Base-by-base conservation (phyloP, 2,113 vertebrate species). In the Spheniscus mendiculus region DNA sequence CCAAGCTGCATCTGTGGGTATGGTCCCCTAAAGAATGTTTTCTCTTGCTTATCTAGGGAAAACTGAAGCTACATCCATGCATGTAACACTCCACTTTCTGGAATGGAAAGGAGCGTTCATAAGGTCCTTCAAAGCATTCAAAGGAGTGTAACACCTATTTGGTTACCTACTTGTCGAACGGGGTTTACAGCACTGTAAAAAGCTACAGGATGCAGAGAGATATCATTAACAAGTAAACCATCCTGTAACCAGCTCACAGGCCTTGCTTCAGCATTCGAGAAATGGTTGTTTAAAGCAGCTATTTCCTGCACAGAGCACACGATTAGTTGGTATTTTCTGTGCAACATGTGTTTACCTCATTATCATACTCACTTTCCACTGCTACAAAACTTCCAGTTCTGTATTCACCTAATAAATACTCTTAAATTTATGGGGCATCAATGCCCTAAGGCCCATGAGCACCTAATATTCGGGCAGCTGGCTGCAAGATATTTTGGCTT, bases 331-430 rank as follows among this genome's bases (percentile, higher is more conserved):
- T 69, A 32, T 87, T 92, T 93, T 91, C 90, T 90, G 74, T 85
- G 95, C 80, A 85, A 91, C 90, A 92, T 95, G 62, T 97, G 95
- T 92, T 97, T 95, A 91, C 89, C 34, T 95, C 96, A 87, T 97
- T 93, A 95, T 84, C 80, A 52, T 91, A 59, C 59, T 78, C 76
- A 69, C 55, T 94, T 95, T 91, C 89, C 91, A 45, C 45, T 76
- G 89, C 91, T 87, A 82, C 49, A 17, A 80, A 93, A 92, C 81
- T 82, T 94, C 72, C 65, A 82, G 36, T 79, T 72, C 69, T 74
- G 36, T 92, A 84, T 59, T 95, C 94, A 97, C 90, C 80, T 96
- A 90, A 95, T 94, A 97, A 88, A 95, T 95, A 71, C 44, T 74
- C 87, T 59, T 53, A 92, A 84, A 79, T 95, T 92, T 96, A 95